Percentiles rank a stretch among this genome's conserved stretches.
These are phyloP conservation scores for Bombus soroeensis DNA, from an alignment of 1,140 invertebrate species.

Conservation along the genomic window DNA sequence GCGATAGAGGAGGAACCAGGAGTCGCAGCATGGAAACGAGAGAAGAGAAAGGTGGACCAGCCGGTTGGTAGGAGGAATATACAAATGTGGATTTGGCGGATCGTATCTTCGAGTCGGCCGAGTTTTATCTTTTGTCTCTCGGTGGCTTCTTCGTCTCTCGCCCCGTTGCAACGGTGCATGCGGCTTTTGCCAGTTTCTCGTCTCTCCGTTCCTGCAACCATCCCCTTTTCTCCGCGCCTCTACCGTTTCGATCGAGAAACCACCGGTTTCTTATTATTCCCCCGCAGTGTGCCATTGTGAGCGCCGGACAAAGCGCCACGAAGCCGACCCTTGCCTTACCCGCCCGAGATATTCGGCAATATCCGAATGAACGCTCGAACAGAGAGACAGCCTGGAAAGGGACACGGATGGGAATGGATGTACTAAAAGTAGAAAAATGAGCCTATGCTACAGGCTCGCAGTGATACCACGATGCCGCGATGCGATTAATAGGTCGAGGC, in stretches of 20 bases:
- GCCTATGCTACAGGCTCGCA: not conserved
- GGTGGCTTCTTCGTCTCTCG: constrained; percentile 11
- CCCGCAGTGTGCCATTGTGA: constrained; percentile 72
- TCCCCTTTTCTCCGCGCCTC: not conserved
- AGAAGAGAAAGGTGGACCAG: not conserved
- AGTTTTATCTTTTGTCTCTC: constrained; percentile 77
- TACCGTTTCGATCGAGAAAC: constrained; percentile 73
- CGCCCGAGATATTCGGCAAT: constrained; percentile 74
- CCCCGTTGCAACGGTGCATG: constrained; percentile 16
- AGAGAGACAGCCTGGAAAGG: constrained; percentile 63
- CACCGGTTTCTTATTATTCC: constrained; percentile 77
- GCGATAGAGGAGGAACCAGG: constrained; percentile 18
- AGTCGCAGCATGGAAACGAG: not conserved
- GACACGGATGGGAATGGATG: constrained; percentile 41
- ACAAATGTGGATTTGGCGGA: constrained; percentile 78
- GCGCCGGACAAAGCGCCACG: constrained; percentile 73
- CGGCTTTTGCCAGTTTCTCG: constrained; percentile 16
- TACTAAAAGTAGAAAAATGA: constrained; percentile 52
- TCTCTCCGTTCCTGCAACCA: not conserved
- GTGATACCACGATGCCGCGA: constrained; percentile 6
- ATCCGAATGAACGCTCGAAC: constrained; percentile 75
- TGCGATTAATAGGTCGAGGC: constrained; percentile 8
- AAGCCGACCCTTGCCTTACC: constrained; percentile 69
- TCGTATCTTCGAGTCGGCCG: constrained; percentile 70
- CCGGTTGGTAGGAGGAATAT: constrained; percentile 69